Evolutionary conservation across 2,797 vertebrate species (phyloP).

Genomic region (Anabacerthia variegaticeps): DNA sequence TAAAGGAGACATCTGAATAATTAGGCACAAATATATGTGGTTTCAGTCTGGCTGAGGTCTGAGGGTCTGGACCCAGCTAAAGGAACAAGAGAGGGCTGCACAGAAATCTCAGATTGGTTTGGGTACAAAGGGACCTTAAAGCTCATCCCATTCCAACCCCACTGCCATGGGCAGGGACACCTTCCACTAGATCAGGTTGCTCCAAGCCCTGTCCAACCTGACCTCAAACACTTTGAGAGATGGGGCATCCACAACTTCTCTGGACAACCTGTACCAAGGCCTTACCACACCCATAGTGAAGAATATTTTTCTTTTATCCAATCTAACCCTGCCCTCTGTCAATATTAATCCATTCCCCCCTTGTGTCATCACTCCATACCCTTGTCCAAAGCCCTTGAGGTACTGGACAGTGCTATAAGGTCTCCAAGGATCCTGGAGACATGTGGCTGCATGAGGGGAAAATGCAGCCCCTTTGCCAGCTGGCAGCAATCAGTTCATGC

Average conservation of each 20-base stretch:
- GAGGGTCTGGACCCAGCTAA: background rate
- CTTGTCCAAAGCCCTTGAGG: background rate
- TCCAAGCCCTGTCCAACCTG: background rate
- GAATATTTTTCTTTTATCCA: background rate
- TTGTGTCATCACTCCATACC: background rate
- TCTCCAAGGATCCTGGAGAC: background rate
- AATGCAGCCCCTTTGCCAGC: background rate
- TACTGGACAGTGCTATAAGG: background rate
- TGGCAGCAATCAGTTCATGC: background rate
- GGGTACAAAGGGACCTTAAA: background rate
- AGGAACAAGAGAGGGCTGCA: background rate
- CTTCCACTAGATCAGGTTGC: background rate
- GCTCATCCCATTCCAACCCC: background rate
- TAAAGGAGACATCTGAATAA: background rate
- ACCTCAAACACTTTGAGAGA: background rate
- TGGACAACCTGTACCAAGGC: background rate
- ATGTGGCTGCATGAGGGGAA: rapidly evolving
- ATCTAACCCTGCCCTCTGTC: background rate
- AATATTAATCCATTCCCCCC: background rate
- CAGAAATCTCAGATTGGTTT: background rate
- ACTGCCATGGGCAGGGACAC: background rate
- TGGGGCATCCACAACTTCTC: background rate
- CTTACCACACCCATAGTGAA: background rate
- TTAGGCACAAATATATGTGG: background rate
- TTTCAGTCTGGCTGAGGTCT: background rate